phyloP scores from a whole-genome alignment of 2,888 invertebrate species.

The Ectemnius continuus region DNA sequence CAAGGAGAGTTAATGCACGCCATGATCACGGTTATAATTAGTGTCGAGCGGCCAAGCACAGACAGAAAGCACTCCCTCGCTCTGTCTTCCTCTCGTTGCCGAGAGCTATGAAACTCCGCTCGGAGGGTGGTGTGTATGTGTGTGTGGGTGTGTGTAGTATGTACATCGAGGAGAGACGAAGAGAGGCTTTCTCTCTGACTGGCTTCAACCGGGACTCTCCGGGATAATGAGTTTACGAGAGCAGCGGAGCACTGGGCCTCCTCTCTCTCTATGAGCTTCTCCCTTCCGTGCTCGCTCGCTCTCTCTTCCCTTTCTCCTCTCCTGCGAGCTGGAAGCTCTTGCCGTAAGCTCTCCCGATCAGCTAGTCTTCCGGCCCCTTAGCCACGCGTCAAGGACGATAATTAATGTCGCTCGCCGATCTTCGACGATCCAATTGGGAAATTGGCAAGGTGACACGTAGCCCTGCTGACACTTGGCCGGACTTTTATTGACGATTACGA shows the following conservation, averaged over 20 bases:
- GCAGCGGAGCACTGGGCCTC: conserved; percentile 44
- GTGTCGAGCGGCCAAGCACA: conserved; percentile 41
- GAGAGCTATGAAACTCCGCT: conserved; percentile 8
- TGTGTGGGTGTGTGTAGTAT: background rate
- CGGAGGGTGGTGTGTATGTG: conserved; percentile 21
- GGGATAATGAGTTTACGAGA: conserved; percentile 62
- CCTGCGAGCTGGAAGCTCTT: too few species aligned
- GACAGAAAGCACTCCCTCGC: background rate
- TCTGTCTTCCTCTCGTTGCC: too few species aligned
- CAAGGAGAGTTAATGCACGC: conserved; percentile 65
- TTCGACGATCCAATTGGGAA: conserved; percentile 39
- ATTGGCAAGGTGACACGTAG: conserved; percentile 18
- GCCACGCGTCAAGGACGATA: conserved; percentile 49
- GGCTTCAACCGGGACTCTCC: conserved; percentile 19
- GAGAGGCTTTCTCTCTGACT: conserved; percentile 14
- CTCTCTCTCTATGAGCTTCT: conserved; percentile 16
- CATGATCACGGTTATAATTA: conserved; percentile 70
- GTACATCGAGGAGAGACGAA: conserved; percentile 7
- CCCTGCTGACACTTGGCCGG: too few species aligned
- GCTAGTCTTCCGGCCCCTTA: conserved; percentile 45
- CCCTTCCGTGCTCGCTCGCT: too few species aligned
- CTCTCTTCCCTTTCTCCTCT: too few species aligned
- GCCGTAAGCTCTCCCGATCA: conserved; percentile 30
- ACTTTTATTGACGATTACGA: too few species aligned
- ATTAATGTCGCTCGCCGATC: conserved; percentile 51